Evolutionary conservation across 2,113 vertebrate species (phyloP).

Genomic region (Sinocyclocheilus rhinocerous): DNA sequence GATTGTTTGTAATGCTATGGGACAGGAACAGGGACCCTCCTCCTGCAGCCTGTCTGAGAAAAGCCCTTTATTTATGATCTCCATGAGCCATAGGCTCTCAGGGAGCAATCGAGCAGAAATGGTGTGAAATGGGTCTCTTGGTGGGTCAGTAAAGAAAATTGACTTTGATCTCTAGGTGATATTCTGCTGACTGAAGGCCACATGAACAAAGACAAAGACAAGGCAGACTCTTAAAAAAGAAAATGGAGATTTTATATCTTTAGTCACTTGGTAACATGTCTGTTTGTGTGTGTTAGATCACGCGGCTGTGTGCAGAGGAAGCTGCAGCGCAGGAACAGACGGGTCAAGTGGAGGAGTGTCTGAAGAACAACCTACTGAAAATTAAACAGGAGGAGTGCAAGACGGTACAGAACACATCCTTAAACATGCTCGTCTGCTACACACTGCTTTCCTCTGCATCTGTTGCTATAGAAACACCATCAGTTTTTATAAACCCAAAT

Average conservation of each 20-base stretch:
- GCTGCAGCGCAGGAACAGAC: constrained; percentile 97
- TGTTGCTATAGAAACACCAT: constrained; percentile 26
- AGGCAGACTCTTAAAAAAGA: background rate
- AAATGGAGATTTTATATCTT: background rate
- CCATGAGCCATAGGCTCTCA: background rate
- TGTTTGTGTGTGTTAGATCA: constrained; percentile 77
- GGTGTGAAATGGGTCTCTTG: background rate
- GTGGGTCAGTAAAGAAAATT: constrained; percentile 9
- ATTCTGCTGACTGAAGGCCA: background rate
- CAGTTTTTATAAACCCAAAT: background rate
- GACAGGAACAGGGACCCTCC: background rate
- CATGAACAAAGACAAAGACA: background rate
- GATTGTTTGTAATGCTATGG: background rate
- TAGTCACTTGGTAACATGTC: background rate
- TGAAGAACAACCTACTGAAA: constrained; percentile 96
- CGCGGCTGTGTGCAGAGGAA: constrained; percentile 88
- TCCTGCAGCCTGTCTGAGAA: background rate
- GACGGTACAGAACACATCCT: constrained; percentile 78
- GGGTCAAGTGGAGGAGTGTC: constrained; percentile 95
- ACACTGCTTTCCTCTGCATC: background rate
- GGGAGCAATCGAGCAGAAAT: constrained; percentile 23
- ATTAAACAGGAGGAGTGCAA: constrained; percentile 90
- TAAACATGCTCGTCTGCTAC: background rate
- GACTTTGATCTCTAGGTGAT: background rate
- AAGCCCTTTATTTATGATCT: constrained; percentile 24